Evolutionary conservation across 37 sponge, comb jelly and placozoan species (phyloP), one percentile per base, ranked within the genome.

Genomic region (Corticium candelabrum): DNA sequence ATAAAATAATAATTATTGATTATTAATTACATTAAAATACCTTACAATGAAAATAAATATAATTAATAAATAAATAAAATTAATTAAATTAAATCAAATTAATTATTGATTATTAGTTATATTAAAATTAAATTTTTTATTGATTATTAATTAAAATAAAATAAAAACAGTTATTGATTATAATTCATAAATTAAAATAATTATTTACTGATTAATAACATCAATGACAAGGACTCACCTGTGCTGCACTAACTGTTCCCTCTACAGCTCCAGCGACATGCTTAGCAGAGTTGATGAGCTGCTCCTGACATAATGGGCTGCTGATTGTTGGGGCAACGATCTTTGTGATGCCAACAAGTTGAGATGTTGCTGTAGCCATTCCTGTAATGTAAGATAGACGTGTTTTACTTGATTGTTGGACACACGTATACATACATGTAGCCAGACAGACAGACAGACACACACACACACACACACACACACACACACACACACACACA

Each of bases 211-310:
- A 77, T 89, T 91, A 5, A 43, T 11, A 43, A 43, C 56, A 43
- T 11, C 11, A 5, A 43, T 43, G 56, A 43, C 56, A 43, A 68
- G 88, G 84, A 69, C 85, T 87, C 3, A 84, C 85, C 75, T 84
- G 79, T 37, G 78, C 79, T 33, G 75, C 35, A 31, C 69, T 33
- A 27, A 79, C 74, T 7, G 78, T 37, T 73, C 78, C 74, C 41
- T 86, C 79, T 1, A 77, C 79, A 33, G 82, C 74, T 38, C 40
- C 82, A 40, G 77, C 70, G 37, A 83, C 78, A 1, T 37, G 35
- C 79, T 86, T 82, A 35, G 84, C 86, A 21, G 90, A 84, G 30
- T 82, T 82, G 39, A 85, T 86, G 4, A 89, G 81, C 79, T 86
- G 84, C 81, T 89, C 81, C 78, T 89, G 90, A 74, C 86, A 85